Evolutionary conservation across 2,888 invertebrate genomes (phyloP).

Genomic region (Clitarchus hookeri): DNA sequence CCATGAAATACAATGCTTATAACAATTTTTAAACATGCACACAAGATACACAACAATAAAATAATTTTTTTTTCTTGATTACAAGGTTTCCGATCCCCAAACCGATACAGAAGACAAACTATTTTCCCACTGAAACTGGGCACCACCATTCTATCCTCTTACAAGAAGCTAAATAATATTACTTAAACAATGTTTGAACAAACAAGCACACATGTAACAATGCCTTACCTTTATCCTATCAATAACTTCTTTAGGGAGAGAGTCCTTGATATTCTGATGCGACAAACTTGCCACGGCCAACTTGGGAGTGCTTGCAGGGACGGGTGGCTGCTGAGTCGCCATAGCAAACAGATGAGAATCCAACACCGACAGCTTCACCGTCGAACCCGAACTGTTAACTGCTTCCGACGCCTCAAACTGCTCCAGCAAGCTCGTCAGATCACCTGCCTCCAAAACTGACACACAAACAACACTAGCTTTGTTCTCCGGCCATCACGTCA

Average conservation of each 20-base stretch:
- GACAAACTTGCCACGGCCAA: conserved; percentile 38
- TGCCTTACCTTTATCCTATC: conserved; percentile 57
- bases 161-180: background rate
- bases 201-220: background rate
- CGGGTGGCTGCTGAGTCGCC: conserved; percentile 34
- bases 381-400: conserved; percentile 51
- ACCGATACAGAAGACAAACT: no score
- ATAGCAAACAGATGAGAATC: conserved; percentile 34
- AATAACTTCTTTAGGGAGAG: conserved; percentile 59
- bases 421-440: conserved; percentile 67
- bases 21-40: background rate
- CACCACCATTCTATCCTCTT: background rate
- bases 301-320: conserved; percentile 41
- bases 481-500: background rate
- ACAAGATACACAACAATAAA: no score
- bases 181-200: background rate
- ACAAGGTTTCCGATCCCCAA: no score
- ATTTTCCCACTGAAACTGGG: no score
- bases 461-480: background rate
- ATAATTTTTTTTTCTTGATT: no score
- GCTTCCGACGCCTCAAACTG: conserved; percentile 72
- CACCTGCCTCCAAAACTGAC: conserved; percentile 67
- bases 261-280: conserved; percentile 55
- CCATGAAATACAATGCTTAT: background rate
- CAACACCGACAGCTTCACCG: conserved; percentile 41